Percentiles rank a stretch among this genome's conserved stretches.
These are phyloP conservation scores for Pseudonaja textilis DNA, from an alignment of 2,113 vertebrate genomes.

Conservation along the genomic window DNA sequence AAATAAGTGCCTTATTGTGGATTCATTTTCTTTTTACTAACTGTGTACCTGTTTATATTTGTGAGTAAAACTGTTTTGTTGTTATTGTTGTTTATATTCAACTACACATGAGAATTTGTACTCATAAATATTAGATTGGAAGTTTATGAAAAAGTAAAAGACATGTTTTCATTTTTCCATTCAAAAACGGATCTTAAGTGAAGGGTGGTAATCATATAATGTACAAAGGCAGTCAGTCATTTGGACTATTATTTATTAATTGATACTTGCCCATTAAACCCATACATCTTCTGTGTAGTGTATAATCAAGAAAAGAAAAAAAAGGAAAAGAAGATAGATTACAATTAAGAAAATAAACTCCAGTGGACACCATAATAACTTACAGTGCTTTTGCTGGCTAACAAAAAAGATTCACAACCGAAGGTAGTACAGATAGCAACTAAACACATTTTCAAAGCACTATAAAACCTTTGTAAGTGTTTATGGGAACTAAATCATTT, in stretches of 20 bases:
- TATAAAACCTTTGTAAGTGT: not conserved
- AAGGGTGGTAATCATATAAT: constrained; percentile 21
- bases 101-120: not conserved
- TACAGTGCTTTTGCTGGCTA: not conserved
- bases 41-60: not conserved
- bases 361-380: not conserved
- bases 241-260: not conserved
- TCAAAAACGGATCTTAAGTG: constrained; percentile 8
- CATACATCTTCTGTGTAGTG: not conserved
- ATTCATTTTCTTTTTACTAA: not conserved
- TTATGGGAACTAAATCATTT: not conserved
- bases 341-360: not conserved
- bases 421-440: not conserved
- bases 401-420: constrained; percentile 3
- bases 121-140: constrained; percentile 37
- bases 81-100: accelerated
- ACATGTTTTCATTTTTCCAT: constrained; percentile 9
- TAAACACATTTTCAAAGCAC: not conserved
- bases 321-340: not conserved
- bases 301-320: not conserved
- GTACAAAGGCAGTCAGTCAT: not conserved
- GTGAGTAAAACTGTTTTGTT: not conserved
- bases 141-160: constrained; percentile 18
- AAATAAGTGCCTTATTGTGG: not conserved
- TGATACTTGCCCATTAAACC: not conserved